Percentiles rank a stretch among this genome's conserved stretches.
These are phyloP conservation scores for Capitulum mitella DNA, from an alignment of 2,888 invertebrate genomes.

Conservation along the genomic window DNA sequence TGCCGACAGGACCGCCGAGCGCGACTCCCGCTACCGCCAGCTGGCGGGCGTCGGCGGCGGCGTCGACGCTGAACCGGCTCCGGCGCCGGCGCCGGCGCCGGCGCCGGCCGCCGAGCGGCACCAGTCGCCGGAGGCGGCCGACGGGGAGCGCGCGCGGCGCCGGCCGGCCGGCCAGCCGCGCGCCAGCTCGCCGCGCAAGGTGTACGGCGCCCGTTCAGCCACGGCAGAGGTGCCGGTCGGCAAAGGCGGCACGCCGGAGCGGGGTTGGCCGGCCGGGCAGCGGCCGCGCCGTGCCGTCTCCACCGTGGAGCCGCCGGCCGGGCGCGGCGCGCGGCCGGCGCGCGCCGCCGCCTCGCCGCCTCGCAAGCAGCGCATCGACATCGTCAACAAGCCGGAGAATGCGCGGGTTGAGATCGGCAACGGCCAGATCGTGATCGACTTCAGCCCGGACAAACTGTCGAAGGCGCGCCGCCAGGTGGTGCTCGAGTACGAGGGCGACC, in stretches of 20 bases:
- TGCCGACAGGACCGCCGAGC: neutral
- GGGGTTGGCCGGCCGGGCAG: neutral
- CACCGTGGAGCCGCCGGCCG: neutral
- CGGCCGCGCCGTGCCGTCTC: neutral
- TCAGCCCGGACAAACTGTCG: neutral
- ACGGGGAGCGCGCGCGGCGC: neutral
- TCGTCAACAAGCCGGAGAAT: slow-evolving; percentile 13
- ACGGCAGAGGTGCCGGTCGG: neutral
- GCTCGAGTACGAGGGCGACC: slow-evolving; percentile 10
- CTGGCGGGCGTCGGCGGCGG: neutral
- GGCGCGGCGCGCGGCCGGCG: neutral
- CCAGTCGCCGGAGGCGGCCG: neutral
- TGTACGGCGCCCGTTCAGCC: neutral
- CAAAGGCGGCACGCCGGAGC: neutral
- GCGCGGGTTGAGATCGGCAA: neutral
- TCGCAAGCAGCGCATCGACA: slow-evolving; percentile 3
- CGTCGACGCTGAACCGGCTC: too few relatives aligned
- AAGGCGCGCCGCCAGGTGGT: slow-evolving; percentile 18
- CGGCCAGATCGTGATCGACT: slow-evolving; percentile 11
- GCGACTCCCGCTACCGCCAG: neutral
- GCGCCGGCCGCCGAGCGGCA: neutral
- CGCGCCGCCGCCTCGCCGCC: neutral
- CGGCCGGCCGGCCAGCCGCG: neutral
- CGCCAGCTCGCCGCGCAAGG: neutral
- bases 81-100: neutral